Base-by-base conservation (phyloP, 2,113 vertebrate genomes). In the Bagarius yarrelli region DNA sequence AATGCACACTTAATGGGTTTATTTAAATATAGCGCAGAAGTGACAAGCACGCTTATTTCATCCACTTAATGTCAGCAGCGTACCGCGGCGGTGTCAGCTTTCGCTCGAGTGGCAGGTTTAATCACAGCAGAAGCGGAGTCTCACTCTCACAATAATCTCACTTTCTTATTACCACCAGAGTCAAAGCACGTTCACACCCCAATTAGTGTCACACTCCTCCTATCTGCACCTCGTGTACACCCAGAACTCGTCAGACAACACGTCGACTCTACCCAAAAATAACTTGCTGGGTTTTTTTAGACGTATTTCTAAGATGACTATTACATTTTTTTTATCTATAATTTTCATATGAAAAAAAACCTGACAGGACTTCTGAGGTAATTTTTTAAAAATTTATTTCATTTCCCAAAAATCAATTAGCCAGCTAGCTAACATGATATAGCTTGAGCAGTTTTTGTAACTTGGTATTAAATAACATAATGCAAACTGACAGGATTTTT, bases 21-120 rank as follows among this genome's bases (percentile, higher is more conserved):
- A 76, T 78, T 67, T 83, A 72, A 85, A 83, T 83, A 71, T 71
- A 85, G 79, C 44, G 25, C 82, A 60, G 77, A 82, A 83, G 74
- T 76, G 81, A 85, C 82, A 77, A 61, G 27, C 60, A 18, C 44
- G 78, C 66, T 80, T 78, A 85, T 80, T 85, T 79, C 50, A 73
- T 81, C 74, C 76, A 76, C 76, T 85, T 83, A 83, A 76, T 71
- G 81, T 81, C 81, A 73, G 76, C 32, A 2, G 25, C 60, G 59
- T 64, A 74, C 60, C 32, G 61, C 63, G 19, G 30, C 4, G 53
- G 61, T 55, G 70, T 79, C 69, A 53, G 72, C 71, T 57, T 61
- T 80, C 57, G 56, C 23, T 53, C 52, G 76, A 82, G 56, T 40
- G 78, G 53, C 74, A 78, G 84, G 84, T 63, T 85, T 85, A 85